These are phyloP conservation scores for Agapornis canus DNA, from an alignment of 2,797 vertebrate species.

Conservation along the genomic window DNA sequence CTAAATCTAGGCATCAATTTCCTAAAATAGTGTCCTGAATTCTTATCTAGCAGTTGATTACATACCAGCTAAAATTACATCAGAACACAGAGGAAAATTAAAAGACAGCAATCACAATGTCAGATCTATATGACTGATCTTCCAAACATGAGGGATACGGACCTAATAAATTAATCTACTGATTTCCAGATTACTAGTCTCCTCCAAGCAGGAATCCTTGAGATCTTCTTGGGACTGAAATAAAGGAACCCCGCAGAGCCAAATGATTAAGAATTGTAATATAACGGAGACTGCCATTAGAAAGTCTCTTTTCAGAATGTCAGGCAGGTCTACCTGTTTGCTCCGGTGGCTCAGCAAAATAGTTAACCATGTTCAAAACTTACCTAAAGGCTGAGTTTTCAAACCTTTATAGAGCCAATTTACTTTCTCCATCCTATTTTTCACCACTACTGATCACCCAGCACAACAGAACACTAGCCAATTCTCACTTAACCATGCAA, in stretches of 20 bases:
- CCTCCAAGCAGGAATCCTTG: neutral
- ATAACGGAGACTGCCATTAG: neutral
- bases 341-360: neutral
- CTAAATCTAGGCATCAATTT: slow-evolving; percentile 16
- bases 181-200: neutral
- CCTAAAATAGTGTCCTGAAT: slow-evolving; percentile 35
- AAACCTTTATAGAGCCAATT: neutral
- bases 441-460: neutral
- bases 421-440: neutral
- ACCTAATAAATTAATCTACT: neutral
- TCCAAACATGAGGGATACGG: neutral
- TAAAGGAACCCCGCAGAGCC: neutral
- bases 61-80: slow-evolving; percentile 5
- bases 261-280: neutral
- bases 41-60: slow-evolving; percentile 37
- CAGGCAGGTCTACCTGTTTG: neutral
- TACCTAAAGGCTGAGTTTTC: neutral
- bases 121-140: slow-evolving; percentile 1
- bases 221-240: neutral
- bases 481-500: neutral
- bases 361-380: neutral
- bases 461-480: neutral
- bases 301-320: neutral
- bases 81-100: slow-evolving; percentile 15
- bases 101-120: slow-evolving; percentile 8